These are phyloP conservation scores for Plumapathes pennacea DNA, from an alignment of 92 coral and sea anemone genomes.

Conservation along the genomic window DNA sequence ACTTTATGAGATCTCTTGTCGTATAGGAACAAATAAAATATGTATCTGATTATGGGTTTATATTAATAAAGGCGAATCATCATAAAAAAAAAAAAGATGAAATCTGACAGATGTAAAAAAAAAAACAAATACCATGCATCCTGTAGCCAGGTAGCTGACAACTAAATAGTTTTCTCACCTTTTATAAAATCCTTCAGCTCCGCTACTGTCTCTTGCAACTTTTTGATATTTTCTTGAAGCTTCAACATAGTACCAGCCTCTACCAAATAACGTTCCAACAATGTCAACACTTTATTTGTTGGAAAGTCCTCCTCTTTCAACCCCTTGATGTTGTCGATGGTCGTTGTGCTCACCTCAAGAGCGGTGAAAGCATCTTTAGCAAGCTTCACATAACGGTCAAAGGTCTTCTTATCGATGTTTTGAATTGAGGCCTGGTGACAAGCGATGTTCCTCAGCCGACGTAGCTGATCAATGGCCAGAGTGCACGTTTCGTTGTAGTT, in stretches of 20 bases:
- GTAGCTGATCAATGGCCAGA: conserved; percentile 50
- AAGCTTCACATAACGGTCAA: conserved; percentile 4
- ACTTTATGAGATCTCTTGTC: too few species aligned
- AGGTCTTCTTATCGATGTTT: conserved; percentile 10
- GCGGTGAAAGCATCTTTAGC: conserved; percentile 23
- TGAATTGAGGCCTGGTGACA: conserved; percentile 19
- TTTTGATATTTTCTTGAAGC: not conserved
- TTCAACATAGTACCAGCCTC: conserved; percentile 1
- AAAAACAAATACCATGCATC: too few species aligned
- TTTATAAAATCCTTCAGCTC: not conserved
- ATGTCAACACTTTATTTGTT: conserved; percentile 17
- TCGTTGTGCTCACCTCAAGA: conserved; percentile 2
- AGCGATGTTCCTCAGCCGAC: conserved; percentile 17
- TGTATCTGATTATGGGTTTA: too few species aligned
- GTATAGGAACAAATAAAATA: too few species aligned
- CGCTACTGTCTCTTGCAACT: not conserved
- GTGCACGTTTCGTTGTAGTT: conserved; percentile 25
- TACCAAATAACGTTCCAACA: not conserved
- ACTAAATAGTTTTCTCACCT: too few species aligned
- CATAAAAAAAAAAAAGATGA: too few species aligned
- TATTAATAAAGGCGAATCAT: too few species aligned
- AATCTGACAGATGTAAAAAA: too few species aligned
- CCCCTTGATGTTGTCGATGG: conserved; percentile 4
- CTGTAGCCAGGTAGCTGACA: too few species aligned
- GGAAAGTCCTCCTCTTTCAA: conserved; percentile 33